Percentiles rank a stretch among this genome's conserved stretches.
Evolutionary conservation across 1,140 invertebrate species (phyloP).

Genomic region (Drosophila kurseongensis): DNA sequence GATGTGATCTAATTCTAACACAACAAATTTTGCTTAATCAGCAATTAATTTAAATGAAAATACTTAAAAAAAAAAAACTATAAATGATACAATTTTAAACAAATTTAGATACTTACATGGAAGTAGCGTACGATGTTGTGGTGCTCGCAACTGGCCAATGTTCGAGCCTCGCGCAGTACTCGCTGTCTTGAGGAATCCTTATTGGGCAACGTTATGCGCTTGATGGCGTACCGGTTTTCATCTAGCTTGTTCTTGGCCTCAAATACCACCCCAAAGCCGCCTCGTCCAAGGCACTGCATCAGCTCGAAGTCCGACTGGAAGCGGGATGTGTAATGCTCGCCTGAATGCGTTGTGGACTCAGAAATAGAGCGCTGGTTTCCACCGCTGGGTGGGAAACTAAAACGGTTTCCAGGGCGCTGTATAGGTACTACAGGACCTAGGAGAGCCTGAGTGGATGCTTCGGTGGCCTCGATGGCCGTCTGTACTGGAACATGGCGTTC

Average conservation of each 20-base stretch:
- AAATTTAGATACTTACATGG: slow-evolving; percentile 59
- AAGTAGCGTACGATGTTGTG: slow-evolving; percentile 97
- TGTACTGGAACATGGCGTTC: slow-evolving; percentile 84
- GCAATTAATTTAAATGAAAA: slow-evolving; percentile 85
- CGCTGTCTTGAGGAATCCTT: slow-evolving; percentile 92
- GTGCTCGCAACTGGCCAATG: slow-evolving; percentile 97
- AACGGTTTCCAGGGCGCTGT: slow-evolving; percentile 42
- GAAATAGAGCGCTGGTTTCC: slow-evolving; percentile 65
- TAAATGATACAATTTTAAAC: no score
- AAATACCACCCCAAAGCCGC: slow-evolving; percentile 99
- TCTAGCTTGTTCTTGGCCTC: slow-evolving; percentile 98
- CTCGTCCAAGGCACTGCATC: slow-evolving; percentile 93
- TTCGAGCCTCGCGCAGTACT: slow-evolving; percentile 97
- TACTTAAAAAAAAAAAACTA: not conserved
- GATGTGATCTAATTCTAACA: no score
- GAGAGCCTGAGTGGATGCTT: slow-evolving; percentile 72
- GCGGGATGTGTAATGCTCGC: slow-evolving; percentile 85
- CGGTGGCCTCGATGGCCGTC: slow-evolving; percentile 80
- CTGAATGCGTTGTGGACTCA: slow-evolving; percentile 75
- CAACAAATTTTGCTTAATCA: no score
- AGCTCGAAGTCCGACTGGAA: slow-evolving; percentile 95
- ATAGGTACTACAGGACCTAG: slow-evolving; percentile 59
- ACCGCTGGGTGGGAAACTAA: slow-evolving; percentile 21
- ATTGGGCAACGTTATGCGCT: slow-evolving; percentile 95
- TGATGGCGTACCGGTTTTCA: slow-evolving; percentile 97